Percentiles rank a stretch among this genome's conserved stretches.
Evolutionary conservation across 2,797 vertebrate genomes (phyloP).

Genomic region (Perodicticus potto): DNA sequence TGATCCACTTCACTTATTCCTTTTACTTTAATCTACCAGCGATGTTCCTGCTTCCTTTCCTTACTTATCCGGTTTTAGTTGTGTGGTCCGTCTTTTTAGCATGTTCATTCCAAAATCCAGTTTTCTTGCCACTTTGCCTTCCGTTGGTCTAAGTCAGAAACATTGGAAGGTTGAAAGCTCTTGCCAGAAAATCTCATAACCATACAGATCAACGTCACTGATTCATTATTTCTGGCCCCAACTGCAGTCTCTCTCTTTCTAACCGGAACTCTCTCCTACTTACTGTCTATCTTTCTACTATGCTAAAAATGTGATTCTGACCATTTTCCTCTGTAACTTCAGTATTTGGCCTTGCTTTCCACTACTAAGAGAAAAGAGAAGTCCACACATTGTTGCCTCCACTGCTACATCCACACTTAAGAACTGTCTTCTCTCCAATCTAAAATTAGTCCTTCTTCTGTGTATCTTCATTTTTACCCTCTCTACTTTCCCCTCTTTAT

Average conservation of each 20-base stretch:
- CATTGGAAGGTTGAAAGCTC: background rate
- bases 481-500: background rate
- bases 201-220: background rate
- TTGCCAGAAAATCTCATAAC: background rate
- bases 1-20: background rate
- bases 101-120: background rate
- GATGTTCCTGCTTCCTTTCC: background rate
- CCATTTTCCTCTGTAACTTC: background rate
- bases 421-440: background rate
- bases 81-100: background rate
- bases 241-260: background rate
- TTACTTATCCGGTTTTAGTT: background rate
- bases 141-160: background rate
- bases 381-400: background rate
- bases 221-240: background rate
- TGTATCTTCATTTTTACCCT: background rate
- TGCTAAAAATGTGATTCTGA: background rate
- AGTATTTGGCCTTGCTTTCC: background rate
- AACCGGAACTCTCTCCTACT: background rate
- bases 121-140: background rate
- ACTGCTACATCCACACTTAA: background rate
- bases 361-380: background rate
- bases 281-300: background rate
- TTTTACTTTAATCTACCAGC: background rate
- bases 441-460: background rate